These are phyloP conservation scores for Bombus huntii DNA, from an alignment of 1,140 invertebrate species.

Conservation along the genomic window DNA sequence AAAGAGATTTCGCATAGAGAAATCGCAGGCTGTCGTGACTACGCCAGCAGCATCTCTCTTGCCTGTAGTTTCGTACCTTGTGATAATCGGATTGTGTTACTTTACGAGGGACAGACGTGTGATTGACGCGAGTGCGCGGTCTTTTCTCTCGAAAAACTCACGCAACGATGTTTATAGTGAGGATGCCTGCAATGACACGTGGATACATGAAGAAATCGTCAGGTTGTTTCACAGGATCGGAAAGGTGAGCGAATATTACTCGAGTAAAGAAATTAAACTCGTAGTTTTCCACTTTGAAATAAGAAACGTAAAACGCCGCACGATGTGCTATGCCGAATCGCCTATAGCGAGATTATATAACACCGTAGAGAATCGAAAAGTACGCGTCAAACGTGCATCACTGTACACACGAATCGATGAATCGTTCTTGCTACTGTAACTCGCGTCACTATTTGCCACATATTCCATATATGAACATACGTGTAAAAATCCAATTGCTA, in stretches of 20 bases:
- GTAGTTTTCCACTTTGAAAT: neutral
- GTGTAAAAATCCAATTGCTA: neutral
- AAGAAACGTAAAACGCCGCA: neutral
- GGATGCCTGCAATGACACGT: constrained; percentile 49
- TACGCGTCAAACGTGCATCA: neutral
- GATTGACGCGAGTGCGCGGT: constrained; percentile 55
- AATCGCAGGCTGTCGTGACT: no score
- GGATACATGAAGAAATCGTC: constrained; percentile 66
- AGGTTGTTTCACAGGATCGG: neutral
- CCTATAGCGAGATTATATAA: neutral
- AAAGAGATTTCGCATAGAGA: neutral
- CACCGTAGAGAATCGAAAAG: neutral
- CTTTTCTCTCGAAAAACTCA: neutral
- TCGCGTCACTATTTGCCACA: neutral
- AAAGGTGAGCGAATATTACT: constrained; percentile 29
- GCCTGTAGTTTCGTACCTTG: neutral
- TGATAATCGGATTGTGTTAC: constrained; percentile 1
- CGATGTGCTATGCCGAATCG: no score
- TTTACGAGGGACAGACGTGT: constrained; percentile 37
- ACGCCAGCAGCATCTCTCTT: neutral
- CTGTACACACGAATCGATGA: neutral
- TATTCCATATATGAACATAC: no score
- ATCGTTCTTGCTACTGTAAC: neutral
- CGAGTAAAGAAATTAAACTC: neutral
- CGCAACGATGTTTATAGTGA: constrained; percentile 57